Conservation (phyloP, 2,797 vertebrate species). For the Sebastolobus altivelis region DNA sequence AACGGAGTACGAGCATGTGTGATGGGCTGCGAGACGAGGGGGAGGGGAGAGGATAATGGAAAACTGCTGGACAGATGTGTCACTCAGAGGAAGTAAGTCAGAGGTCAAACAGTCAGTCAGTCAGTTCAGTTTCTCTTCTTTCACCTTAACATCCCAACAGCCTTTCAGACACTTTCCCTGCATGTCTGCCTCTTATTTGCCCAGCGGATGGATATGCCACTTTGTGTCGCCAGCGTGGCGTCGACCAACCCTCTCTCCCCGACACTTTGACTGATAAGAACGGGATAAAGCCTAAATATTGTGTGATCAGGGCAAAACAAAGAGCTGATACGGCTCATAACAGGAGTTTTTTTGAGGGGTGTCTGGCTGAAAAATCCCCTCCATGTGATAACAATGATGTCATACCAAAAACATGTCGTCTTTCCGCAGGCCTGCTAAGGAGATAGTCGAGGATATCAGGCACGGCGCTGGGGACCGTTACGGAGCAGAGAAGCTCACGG, state of each 20-base stretch:
- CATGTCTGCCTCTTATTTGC: slow-evolving; percentile 66
- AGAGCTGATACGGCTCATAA: slow-evolving; percentile 23
- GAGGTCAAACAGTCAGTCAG: slow-evolving; percentile 51
- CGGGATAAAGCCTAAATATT: slow-evolving; percentile 46
- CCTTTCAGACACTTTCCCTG: slow-evolving; percentile 27
- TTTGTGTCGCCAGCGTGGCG: slow-evolving; percentile 63
- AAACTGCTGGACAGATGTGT: slow-evolving; percentile 57
- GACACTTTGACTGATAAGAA: slow-evolving; percentile 69
- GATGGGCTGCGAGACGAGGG: slow-evolving; percentile 8
- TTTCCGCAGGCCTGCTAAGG: slow-evolving; percentile 80
- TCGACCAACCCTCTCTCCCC: slow-evolving; percentile 31
- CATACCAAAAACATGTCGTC: slow-evolving; percentile 37
- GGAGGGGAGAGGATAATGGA: slow-evolving; percentile 32
- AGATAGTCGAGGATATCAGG: slow-evolving; percentile 87
- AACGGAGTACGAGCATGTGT: slow-evolving; percentile 14
- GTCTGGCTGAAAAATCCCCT: slow-evolving; percentile 6
- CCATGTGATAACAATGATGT: slow-evolving; percentile 45
- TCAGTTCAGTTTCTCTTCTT: slow-evolving; percentile 52
- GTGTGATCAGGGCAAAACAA: slow-evolving; percentile 49
- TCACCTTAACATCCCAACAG: slow-evolving; percentile 55
- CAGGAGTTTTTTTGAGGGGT: background rate
- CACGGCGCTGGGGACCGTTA: slow-evolving; percentile 83
- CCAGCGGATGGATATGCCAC: slow-evolving; percentile 47
- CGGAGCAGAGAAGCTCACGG: slow-evolving; percentile 86
- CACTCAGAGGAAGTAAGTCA: slow-evolving; percentile 60